phyloP scores from a whole-genome alignment of 2,888 invertebrate species.

The Chromoteleia sp. region DNA sequence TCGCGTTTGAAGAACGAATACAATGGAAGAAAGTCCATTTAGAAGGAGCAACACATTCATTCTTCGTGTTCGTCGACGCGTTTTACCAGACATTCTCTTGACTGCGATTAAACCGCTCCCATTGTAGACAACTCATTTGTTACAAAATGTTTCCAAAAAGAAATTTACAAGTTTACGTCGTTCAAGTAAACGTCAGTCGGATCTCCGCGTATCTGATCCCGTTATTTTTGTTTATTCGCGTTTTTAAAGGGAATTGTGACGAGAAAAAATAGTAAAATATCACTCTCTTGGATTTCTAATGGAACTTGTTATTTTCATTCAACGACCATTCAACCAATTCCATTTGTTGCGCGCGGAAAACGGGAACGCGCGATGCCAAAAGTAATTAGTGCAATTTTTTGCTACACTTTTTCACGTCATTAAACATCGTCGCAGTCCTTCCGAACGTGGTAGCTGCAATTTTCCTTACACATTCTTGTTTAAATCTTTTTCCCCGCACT shows the following conservation, averaged over 20 bases:
- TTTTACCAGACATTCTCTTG: constrained; percentile 25
- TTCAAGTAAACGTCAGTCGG: not conserved
- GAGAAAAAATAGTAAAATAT: not conserved
- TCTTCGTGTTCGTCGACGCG: constrained; percentile 25
- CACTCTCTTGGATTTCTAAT: not conserved
- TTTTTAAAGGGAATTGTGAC: not conserved
- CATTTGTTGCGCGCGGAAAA: constrained; percentile 5
- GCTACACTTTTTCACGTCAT: constrained; percentile 40
- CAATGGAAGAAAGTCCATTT: constrained; percentile 23
- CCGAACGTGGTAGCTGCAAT: constrained; percentile 20
- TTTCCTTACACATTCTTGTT: constrained; percentile 38
- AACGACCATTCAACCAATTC: constrained; percentile 11
- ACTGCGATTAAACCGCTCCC: constrained; percentile 20
- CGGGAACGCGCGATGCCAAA: not conserved
- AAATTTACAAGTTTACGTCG: constrained; percentile 25
- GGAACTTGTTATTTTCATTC: constrained; percentile 17
- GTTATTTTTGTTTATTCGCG: constrained; percentile 9
- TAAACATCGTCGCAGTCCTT: constrained; percentile 21
- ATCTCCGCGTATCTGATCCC: not conserved
- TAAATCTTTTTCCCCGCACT: constrained; percentile 38
- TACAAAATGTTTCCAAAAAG: constrained; percentile 27
- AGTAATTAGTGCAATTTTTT: constrained; percentile 52
- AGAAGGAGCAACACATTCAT: constrained; percentile 19
- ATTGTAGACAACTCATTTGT: constrained; percentile 37
- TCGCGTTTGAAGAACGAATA: constrained; percentile 18